Evolutionary conservation across 2,888 invertebrate genomes (phyloP).

Genomic region (Brenthis hecate): DNA sequence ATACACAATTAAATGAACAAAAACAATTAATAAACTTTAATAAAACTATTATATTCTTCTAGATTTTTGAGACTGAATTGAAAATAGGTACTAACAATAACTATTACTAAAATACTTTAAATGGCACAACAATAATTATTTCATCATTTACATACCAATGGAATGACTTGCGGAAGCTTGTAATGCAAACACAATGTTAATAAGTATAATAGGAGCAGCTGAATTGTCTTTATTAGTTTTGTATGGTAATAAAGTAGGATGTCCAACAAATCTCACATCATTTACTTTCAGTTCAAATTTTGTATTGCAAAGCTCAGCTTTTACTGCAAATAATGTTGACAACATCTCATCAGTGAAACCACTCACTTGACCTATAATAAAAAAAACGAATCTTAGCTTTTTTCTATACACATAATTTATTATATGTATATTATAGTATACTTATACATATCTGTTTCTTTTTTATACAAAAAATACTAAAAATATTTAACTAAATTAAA

Average conservation of each 20-base stretch:
- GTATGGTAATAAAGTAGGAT: slow-evolving; percentile 91
- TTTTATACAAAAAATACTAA: no score
- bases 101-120: not conserved
- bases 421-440: no score
- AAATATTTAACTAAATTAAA: no score
- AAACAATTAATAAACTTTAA: not conserved
- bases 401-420: no score
- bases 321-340: slow-evolving; percentile 94
- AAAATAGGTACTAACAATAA: not conserved
- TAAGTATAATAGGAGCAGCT: slow-evolving; percentile 86
- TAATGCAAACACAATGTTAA: slow-evolving; percentile 94
- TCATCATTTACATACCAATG: slow-evolving; percentile 80
- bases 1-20: not conserved
- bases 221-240: slow-evolving; percentile 85
- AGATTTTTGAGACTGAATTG: not conserved
- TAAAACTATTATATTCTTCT: no score
- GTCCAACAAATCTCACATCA: slow-evolving; percentile 97
- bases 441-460: no score
- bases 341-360: slow-evolving; percentile 93
- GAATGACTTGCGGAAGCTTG: slow-evolving; percentile 95
- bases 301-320: slow-evolving; percentile 92
- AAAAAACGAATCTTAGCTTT: not conserved
- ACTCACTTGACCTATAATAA: slow-evolving; percentile 80
- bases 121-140: not conserved
- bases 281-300: slow-evolving; percentile 98